Conservation (phyloP, 2,888 invertebrate genomes). For the Camponotus fellah region DNA sequence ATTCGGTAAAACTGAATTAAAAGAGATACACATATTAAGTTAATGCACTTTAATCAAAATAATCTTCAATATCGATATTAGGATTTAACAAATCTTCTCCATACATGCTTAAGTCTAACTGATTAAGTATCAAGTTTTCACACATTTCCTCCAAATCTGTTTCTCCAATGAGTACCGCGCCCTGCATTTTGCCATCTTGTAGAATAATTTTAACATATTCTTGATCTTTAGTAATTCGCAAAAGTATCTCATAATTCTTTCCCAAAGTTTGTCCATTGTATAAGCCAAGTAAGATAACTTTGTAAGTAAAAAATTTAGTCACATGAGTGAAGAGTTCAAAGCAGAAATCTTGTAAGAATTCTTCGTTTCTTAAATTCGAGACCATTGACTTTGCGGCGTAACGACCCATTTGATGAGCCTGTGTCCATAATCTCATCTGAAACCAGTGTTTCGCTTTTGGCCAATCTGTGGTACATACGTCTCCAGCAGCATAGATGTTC, state of each 20-base stretch:
- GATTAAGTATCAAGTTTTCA: constrained; percentile 98
- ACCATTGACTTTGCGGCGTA: constrained; percentile 97
- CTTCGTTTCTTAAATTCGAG: constrained; percentile 88
- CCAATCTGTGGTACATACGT: constrained; percentile 96
- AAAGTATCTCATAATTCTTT: constrained; percentile 92
- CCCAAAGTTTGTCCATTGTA: constrained; percentile 97
- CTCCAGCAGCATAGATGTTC: constrained; percentile 97
- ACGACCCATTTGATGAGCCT: constrained; percentile 98
- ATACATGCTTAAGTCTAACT: constrained; percentile 94
- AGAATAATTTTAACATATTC: constrained; percentile 96
- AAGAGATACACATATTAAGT: not conserved
- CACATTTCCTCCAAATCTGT: constrained; percentile 99
- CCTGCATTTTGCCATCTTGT: constrained; percentile 94
- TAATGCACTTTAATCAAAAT: constrained; percentile 93
- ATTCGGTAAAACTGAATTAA: not conserved
- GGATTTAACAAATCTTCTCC: constrained; percentile 98
- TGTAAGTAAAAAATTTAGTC: constrained; percentile 97
- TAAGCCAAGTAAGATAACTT: constrained; percentile 96
- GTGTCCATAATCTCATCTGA: constrained; percentile 98
- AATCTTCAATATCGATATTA: constrained; percentile 99
- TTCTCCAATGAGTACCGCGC: constrained; percentile 98
- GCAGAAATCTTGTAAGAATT: constrained; percentile 95
- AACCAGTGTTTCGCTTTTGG: constrained; percentile 93
- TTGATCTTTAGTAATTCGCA: constrained; percentile 93
- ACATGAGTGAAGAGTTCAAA: constrained; percentile 99